Evolutionary conservation across 1,140 invertebrate genomes (phyloP), one percentile per base, ranked within the genome.

Genomic region (Drosophila melanica): DNA sequence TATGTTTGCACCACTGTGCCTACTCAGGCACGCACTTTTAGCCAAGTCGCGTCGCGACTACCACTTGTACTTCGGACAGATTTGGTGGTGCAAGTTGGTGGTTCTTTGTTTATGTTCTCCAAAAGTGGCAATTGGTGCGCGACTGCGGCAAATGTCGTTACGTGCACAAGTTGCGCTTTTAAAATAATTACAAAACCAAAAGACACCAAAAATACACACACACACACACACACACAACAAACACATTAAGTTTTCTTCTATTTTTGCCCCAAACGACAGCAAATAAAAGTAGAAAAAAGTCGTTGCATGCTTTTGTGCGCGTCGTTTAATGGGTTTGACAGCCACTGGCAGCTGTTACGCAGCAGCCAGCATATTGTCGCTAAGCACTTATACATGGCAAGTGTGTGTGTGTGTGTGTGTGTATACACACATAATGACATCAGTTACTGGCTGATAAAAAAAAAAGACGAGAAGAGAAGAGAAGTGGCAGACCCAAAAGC

Each of bases 141-240:
- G 67, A 75, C 68, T 80, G 81, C 81, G 59, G 76, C 81, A 86
- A 86, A 81, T 87, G 81, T 87, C 75, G 82, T 86, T 86, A 86
- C 82, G 82, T 86, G 82, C 82, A 86, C 82, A 86, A 86, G 82
- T 86, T 87, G 84, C 79, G 84, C 82, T 86, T 89, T 86, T 89
- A 86, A 89, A 89, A 86, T 86, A 86, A 86, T 86, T 86, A 89
- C 82, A 82, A 82, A 81, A 55, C 48, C 51, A 27, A 57, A 57
- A 62, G 42, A 55, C 58, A 47, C 45, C 35, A 55, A 57, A 69
- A 54, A 68, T 35, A 65, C 42, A 64, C 59, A 30, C 27, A 14
- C 9, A 35, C 7, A 20, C 18, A 27, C 37, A 44, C 9, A 35
- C 7, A 20, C 18, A 27, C 37, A 44, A 57, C 48, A 14, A n/a